Evolutionary conservation across 1,140 invertebrate species (phyloP), one percentile per base, ranked within the genome.

Genomic region (Drosophila carrolli): DNA sequence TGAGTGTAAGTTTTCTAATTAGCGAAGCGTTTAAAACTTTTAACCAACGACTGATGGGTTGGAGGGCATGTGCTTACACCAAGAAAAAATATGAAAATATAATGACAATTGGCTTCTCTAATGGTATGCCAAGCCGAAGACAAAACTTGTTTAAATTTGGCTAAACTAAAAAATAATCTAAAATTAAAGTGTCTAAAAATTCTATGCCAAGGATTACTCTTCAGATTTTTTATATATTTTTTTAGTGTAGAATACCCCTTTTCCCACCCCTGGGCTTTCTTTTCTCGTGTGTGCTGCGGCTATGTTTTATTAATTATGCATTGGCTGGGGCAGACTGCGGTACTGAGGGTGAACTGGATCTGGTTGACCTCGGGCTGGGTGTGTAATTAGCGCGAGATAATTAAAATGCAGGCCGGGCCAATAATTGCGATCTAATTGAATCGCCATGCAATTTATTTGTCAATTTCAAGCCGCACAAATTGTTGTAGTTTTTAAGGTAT

Each of bases 1-100:
- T 79, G 71, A 48, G 76, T 75, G 67, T 76, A 89, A 88, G 80
- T 88, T 88, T 88, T 84, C 59, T 74, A 88, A 88, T 89, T 88
- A 83, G 80, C 84, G 50, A n/a, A 59, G 60, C 67, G 63, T 44
- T 88, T 83, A 80, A 86, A 88, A 88, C 72, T 89, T 88, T 88
- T 83, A 79, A 68, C 65, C 23, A 40, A 62, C 44, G 16, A 23
- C 11, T 8, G 14, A 7, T 16, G 8, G 11, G 51, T n/a, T 11
- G 4, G 7, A 14, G 23, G 1, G 16, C 4, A 23, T 32, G 16
- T n/a, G n/a, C n/a, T n/a, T n/a, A n/a, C 60, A 68, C 38, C 23
- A 5, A 7, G 9, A n/a, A n/a, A 19, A 35, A 23, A 10, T 37
- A 14, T n/a, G 4, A 16, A 1, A 4, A 23, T 23, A 23, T 23